Percentiles rank a stretch among this genome's conserved stretches.
Conservation (phyloP, 2,797 vertebrate species). For the Myripristis jacobus region DNA sequence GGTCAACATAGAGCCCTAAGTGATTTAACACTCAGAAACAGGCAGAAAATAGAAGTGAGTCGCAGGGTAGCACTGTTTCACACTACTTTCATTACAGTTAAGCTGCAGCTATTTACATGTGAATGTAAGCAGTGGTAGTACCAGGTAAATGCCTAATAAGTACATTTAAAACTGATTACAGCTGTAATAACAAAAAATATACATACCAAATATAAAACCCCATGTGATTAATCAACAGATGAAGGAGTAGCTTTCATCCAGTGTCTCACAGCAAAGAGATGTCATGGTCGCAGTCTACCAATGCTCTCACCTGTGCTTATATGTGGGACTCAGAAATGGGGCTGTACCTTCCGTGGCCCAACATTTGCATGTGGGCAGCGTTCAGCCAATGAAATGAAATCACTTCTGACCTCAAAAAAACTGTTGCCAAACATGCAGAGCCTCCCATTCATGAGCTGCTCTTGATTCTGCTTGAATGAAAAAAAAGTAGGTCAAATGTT, state of each 20-base stretch:
- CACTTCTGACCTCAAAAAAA: conserved; percentile 33
- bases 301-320: conserved; percentile 28
- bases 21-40: not conserved
- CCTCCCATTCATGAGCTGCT: too few relatives aligned
- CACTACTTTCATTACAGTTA: not conserved
- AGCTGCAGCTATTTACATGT: too few relatives aligned
- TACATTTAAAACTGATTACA: not conserved
- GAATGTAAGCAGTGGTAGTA: too few relatives aligned
- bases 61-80: not conserved
- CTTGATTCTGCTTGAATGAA: too few relatives aligned
- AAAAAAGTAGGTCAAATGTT: too few relatives aligned
- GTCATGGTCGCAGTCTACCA: not conserved
- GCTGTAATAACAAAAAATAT: not conserved
- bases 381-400: conserved; percentile 47
- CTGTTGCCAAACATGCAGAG: not conserved
- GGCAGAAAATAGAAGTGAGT: not conserved
- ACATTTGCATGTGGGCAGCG: not conserved
- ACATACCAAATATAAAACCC: conserved; percentile 47
- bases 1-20: not conserved
- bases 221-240: conserved; percentile 4
- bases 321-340: conserved; percentile 26
- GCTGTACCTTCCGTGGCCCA: conserved; percentile 17
- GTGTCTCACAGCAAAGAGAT: not conserved
- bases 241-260: not conserved
- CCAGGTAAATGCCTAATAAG: not conserved